Percentiles rank a stretch among this genome's conserved stretches.
These are phyloP conservation scores for Phrynocephalus guinanensis DNA, from an alignment of 2,797 vertebrate species.

Conservation along the genomic window DNA sequence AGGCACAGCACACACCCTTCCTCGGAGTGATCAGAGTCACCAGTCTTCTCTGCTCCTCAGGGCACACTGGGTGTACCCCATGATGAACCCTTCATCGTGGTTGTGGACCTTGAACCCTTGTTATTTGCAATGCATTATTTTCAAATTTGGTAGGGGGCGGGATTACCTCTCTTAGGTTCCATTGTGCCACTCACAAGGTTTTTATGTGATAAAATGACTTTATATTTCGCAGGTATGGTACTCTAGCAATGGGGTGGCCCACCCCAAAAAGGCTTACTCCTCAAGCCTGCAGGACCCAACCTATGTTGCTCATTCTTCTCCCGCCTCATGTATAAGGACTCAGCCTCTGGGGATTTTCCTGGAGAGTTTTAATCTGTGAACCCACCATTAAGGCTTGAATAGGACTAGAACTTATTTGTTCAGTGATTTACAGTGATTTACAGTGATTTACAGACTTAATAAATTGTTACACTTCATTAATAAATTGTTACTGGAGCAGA, in stretches of 20 bases:
- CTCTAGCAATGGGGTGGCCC: not conserved
- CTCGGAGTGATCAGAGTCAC: no score
- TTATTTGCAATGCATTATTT: no score
- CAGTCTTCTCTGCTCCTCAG: no score
- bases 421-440: no score
- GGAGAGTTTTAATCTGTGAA: constrained; percentile 55
- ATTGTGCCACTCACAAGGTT: not conserved
- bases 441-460: constrained; percentile 57
- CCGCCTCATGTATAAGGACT: constrained; percentile 26
- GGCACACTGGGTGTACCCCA: no score
- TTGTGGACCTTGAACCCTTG: no score
- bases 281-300: not conserved
- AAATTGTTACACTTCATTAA: constrained; percentile 67
- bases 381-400: constrained; percentile 58
- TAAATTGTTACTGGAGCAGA: no score
- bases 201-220: not conserved
- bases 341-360: constrained; percentile 37
- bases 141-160: no score
- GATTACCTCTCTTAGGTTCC: no score
- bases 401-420: constrained; percentile 64
- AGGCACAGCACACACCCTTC: not conserved
- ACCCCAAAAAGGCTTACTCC: no score
- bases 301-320: not conserved
- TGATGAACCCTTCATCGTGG: no score
- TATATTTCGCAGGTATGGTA: not conserved